phyloP scores from a whole-genome alignment of 2,888 invertebrate species.

The Zonitis immaculata region DNA sequence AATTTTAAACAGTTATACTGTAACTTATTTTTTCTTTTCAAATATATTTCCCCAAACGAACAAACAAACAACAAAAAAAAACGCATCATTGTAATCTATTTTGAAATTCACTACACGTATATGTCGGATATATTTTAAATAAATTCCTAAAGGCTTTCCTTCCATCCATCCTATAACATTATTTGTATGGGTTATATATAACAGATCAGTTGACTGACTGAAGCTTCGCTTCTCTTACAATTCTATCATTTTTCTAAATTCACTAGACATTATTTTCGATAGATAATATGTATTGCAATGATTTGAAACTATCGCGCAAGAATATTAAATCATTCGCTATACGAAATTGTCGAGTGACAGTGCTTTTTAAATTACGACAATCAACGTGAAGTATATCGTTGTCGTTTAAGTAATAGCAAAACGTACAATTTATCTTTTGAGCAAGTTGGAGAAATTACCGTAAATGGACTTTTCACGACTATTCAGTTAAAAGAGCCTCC shows the following conservation, averaged over 20 bases:
- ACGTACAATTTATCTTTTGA: neutral
- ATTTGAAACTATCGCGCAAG: neutral
- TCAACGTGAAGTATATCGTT: neutral
- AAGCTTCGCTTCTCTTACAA: neutral
- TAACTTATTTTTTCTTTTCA: too few relatives aligned
- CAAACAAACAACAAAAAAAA: too few relatives aligned
- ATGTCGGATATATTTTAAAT: neutral
- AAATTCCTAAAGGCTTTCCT: neutral
- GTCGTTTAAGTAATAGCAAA: neutral
- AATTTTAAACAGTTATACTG: neutral
- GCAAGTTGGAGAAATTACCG: neutral
- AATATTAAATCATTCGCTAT: too few relatives aligned
- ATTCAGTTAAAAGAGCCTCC: neutral
- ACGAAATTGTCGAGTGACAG: neutral
- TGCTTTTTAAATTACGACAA: neutral
- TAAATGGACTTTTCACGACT: neutral
- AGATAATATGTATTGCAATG: neutral
- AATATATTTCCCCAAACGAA: too few relatives aligned
- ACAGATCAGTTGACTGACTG: neutral
- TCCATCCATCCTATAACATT: neutral
- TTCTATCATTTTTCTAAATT: neutral
- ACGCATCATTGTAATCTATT: too few relatives aligned
- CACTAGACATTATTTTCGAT: neutral
- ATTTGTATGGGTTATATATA: neutral
- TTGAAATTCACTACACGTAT: neutral